These are phyloP conservation scores for Heliothis subflexa DNA, from an alignment of 1,140 invertebrate species.

Conservation along the genomic window DNA sequence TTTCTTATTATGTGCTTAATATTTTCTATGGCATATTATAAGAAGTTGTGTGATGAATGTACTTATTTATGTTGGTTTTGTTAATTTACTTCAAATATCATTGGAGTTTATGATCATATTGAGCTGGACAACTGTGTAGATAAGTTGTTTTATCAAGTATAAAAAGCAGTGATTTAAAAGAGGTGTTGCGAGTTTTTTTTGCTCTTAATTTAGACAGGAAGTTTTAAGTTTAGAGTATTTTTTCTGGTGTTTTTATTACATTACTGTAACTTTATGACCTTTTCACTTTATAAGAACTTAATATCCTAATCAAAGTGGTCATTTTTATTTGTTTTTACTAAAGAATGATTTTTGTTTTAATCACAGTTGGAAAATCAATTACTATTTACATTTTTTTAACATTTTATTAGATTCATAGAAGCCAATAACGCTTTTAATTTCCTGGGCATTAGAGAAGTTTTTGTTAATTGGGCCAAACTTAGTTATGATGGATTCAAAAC, in stretches of 20 bases:
- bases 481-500: conserved; percentile 22
- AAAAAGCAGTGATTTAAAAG: conserved; percentile 10
- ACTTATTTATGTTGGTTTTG: conserved; percentile 35
- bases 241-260: conserved; percentile 61
- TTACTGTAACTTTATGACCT: conserved; percentile 57
- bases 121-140: conserved; percentile 20
- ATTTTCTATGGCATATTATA: conserved; percentile 32
- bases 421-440: conserved; percentile 35
- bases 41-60: conserved; percentile 11
- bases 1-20: conserved; percentile 15
- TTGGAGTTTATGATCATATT: conserved; percentile 35
- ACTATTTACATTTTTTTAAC: conserved; percentile 58
- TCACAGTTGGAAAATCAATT: conserved; percentile 51
- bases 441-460: conserved; percentile 35
- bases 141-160: conserved; percentile 32
- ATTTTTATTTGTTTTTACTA: conserved; percentile 61
- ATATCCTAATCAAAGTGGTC: conserved; percentile 58
- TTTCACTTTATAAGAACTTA: conserved; percentile 61
- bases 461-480: conserved; percentile 38
- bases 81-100: conserved; percentile 42
- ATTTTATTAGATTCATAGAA: conserved; percentile 45
- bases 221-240: conserved; percentile 61
- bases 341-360: conserved; percentile 61
- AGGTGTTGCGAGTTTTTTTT: conserved; percentile 49
- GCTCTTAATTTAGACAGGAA: conserved; percentile 53